These are phyloP conservation scores for Protophormia terraenovae DNA, from an alignment of 2,888 invertebrate species.

Conservation along the genomic window DNA sequence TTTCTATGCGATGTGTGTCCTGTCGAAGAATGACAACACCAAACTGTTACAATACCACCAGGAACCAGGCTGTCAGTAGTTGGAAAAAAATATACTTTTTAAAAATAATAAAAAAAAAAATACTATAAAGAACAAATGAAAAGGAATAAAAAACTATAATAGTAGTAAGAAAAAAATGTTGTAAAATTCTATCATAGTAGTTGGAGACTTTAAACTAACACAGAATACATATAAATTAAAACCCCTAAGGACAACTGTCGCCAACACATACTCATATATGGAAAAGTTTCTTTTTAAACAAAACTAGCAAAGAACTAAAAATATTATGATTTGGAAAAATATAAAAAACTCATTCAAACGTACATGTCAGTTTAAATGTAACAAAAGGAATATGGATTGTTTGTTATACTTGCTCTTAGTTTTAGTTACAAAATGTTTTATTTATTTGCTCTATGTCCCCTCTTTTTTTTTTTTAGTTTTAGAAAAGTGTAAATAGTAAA, in stretches of 20 bases:
- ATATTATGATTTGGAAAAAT: slow-evolving; percentile 1
- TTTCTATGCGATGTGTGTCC: background rate
- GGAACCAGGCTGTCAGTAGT: slow-evolving; percentile 60
- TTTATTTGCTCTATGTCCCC: slow-evolving; percentile 24
- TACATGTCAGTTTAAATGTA: slow-evolving; percentile 35
- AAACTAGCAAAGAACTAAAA: background rate
- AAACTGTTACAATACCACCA: slow-evolving; percentile 64
- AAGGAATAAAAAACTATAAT: background rate
- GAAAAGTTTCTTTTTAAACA: background rate
- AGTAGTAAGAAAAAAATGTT: background rate
- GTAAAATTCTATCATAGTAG: slow-evolving; percentile 4
- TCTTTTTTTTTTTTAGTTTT: background rate
- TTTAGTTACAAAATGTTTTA: slow-evolving; percentile 52
- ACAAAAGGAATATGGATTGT: slow-evolving; percentile 47
- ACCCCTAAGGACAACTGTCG: slow-evolving; percentile 62
- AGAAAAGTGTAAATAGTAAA: background rate
- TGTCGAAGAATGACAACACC: slow-evolving; percentile 28
- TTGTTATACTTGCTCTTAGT: slow-evolving; percentile 48
- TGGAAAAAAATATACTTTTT: slow-evolving; percentile 2
- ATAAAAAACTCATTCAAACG: slow-evolving; percentile 15
- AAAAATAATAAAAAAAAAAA: background rate
- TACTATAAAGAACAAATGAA: slow-evolving; percentile 21
- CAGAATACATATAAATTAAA: background rate
- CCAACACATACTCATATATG: slow-evolving; percentile 8
- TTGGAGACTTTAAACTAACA: slow-evolving; percentile 30